phyloP scores from a whole-genome alignment of 2,797 vertebrate genomes.

The Falco cherrug region DNA sequence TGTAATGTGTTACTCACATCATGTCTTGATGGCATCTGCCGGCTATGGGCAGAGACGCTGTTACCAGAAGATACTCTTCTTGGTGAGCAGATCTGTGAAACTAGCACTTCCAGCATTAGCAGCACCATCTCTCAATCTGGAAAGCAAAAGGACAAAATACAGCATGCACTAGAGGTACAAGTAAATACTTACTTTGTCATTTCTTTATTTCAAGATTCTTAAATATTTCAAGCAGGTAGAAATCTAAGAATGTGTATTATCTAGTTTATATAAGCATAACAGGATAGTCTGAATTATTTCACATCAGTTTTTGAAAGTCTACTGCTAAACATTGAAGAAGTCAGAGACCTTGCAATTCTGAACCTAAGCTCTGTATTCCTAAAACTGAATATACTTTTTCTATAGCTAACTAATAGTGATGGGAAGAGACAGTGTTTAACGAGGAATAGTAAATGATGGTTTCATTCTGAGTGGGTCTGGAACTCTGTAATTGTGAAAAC shows the following conservation, averaged over 20 bases:
- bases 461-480: not conserved
- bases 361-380: not conserved
- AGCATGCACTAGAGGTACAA: conserved; percentile 92
- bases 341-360: not conserved
- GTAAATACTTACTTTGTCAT: not conserved
- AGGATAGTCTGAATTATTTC: not conserved
- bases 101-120: conserved; percentile 86
- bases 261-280: not conserved
- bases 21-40: conserved; percentile 94
- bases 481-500: not conserved
- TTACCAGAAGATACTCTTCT: conserved; percentile 94
- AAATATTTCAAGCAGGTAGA: not conserved
- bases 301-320: not conserved
- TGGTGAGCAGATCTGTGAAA: conserved; percentile 95
- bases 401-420: not conserved
- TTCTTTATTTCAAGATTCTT: not conserved
- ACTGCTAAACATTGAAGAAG: not conserved
- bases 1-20: conserved; percentile 97
- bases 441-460: not conserved
- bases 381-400: not conserved
- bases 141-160: conserved; percentile 94
- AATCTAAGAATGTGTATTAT: not conserved
- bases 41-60: conserved; percentile 94
- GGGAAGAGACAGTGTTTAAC: not conserved
- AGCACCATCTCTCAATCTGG: conserved; percentile 82